Evolutionary conservation across 23 tunicate genomes (phyloP).

Genomic region (Styela clava): DNA sequence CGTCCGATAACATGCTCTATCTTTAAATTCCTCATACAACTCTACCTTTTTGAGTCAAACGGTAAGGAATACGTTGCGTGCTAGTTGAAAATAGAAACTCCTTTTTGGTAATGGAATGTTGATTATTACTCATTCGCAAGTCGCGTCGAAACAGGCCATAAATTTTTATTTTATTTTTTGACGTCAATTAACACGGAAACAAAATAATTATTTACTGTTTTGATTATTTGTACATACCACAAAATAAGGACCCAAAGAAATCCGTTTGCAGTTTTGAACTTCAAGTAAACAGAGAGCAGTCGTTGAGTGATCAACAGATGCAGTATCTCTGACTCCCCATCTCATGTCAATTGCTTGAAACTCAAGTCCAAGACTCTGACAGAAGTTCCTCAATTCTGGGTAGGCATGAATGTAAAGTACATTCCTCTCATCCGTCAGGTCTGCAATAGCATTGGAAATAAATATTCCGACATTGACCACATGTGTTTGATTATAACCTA

Average conservation of each 20-base stretch:
- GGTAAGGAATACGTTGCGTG: no score
- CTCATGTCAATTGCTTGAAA: conserved; percentile 92
- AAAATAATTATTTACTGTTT: no score
- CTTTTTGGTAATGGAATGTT: no score
- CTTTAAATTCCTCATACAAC: no score
- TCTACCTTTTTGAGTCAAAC: no score
- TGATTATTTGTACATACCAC: no score
- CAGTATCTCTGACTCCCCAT: conserved; percentile 90
- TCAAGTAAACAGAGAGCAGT: conserved; percentile 65
- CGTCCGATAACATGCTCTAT: no score
- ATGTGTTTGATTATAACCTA: neutral
- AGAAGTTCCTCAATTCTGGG: conserved; percentile 53
- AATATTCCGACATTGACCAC: neutral
- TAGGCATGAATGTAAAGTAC: conserved; percentile 63
- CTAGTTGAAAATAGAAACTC: no score
- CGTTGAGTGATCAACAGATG: conserved; percentile 73
- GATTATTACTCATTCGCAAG: no score
- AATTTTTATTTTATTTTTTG: no score
- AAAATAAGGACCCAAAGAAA: conserved; percentile 81
- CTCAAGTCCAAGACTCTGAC: conserved; percentile 68
- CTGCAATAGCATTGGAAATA: conserved; percentile 15
- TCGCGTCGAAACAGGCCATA: no score
- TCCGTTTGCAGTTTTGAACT: conserved; percentile 59
- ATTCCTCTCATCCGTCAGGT: conserved; percentile 70
- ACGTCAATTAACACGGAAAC: no score